Conservation (phyloP, 1,140 invertebrate genomes). For the Lucilia sericata region DNA sequence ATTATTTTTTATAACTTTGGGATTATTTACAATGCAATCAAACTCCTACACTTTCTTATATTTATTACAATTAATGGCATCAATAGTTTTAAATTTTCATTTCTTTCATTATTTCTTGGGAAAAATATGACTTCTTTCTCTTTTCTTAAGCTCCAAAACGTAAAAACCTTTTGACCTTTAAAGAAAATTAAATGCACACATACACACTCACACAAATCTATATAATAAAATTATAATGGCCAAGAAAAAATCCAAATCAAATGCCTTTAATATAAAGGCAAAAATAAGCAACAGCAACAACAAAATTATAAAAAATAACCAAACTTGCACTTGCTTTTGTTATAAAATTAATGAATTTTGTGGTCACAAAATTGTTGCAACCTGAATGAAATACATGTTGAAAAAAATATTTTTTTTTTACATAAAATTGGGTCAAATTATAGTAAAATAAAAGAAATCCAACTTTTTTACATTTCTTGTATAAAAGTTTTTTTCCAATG, state of each 20-base stretch:
- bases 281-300: background rate
- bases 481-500: background rate
- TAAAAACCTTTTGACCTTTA: conserved; percentile 20
- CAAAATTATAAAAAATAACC: background rate
- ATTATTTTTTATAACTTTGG: too few species aligned
- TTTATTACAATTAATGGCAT: background rate
- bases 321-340: conserved; percentile 28
- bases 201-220: background rate
- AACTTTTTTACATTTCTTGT: conserved; percentile 1
- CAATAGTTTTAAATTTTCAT: background rate
- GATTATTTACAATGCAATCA: background rate
- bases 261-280: background rate
- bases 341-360: conserved; percentile 19
- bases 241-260: background rate
- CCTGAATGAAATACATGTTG: background rate
- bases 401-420: background rate
- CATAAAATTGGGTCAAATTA: background rate
- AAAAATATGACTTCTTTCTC: background rate
- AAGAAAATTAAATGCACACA: conserved; percentile 5
- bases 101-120: background rate
- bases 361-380: conserved; percentile 20
- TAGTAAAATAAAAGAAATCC: background rate
- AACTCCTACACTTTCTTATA: background rate
- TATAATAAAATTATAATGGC: background rate
- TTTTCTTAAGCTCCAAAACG: background rate